phyloP scores from a whole-genome alignment of 2,797 vertebrate species.

The Furcifer pardalis region DNA sequence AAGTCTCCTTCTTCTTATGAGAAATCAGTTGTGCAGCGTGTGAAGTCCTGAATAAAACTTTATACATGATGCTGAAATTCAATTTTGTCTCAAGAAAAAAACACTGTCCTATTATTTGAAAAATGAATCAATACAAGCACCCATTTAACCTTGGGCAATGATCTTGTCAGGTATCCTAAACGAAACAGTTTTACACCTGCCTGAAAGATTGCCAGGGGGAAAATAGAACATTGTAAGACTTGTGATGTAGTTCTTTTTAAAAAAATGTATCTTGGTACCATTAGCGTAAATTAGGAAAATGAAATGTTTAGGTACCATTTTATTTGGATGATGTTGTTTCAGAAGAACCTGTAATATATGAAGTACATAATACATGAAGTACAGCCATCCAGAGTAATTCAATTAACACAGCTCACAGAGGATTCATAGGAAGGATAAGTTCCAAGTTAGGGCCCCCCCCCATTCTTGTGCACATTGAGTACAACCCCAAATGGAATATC shows the following conservation, averaged over 20 bases:
- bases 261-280: neutral
- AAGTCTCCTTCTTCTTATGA: neutral
- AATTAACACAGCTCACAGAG: no score
- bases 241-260: neutral
- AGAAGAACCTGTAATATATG: neutral
- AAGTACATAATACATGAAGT: neutral
- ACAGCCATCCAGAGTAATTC: neutral
- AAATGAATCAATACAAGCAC: slow-evolving; percentile 1
- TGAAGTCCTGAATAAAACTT: slow-evolving; percentile 4
- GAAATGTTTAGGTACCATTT: neutral
- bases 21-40: slow-evolving; percentile 11
- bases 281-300: accelerated
- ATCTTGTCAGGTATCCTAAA: slow-evolving; percentile 18
- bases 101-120: neutral
- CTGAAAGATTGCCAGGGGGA: neutral
- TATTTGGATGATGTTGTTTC: neutral
- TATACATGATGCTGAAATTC: neutral
- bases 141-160: slow-evolving; percentile 9
- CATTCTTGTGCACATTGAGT: neutral
- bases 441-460: neutral
- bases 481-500: neutral
- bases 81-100: slow-evolving; percentile 33
- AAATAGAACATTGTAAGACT: neutral
- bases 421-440: neutral
- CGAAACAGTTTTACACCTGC: neutral